Evolutionary conservation across 53 echinoderm and acorn worm species (phyloP), one percentile per base, ranked within the genome.

Genomic region (Paracentrotus lividus): DNA sequence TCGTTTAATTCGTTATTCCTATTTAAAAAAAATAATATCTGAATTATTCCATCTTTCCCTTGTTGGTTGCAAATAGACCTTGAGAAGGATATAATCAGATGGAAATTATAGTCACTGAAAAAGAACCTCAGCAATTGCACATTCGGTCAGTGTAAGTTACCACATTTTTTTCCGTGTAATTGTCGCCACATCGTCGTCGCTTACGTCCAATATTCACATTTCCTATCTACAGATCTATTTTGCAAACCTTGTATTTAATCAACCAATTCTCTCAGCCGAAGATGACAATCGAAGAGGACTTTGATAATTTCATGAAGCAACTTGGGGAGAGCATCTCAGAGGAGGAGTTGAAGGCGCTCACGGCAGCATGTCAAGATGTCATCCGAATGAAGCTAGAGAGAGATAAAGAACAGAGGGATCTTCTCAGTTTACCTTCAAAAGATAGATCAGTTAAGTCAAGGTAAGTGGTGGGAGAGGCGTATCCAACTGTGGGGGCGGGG

Each of bases 291-390:
- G 93, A 95, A 66, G 97, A 97, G 20, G 93, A 96, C 24, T 98
- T 98, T 85, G 96, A 96, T 85, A 98, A 98, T 60, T 98, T 98
- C 88, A 68, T 98, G 58, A 98, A 99, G 87, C 95, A 97, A 36
- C 96, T 99, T 13, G 97, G 97, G 5, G 99, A 99, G 90, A 97
- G 86, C 49, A 97, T 99, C 86, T 99, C 99, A 26, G 99, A 99
- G 84, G 96, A 97, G 20, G 99, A 99, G 44, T 54, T 99, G 77
- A 94, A 90, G 26, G 94, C 97, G 13, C 87, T 99, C 42, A 94
- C 95, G 20, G 97, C 97, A 15, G 99, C 99, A 40, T 99, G 99
- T 75, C 97, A 97, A 85, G 99, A 99, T 77, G 96, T 93, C 88
- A 97, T 99, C 34, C 96, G 97, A 15, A 97, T 97, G 49, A 96